Evolutionary conservation across 2,888 invertebrate genomes (phyloP).

Genomic region (Rutpela maculata): DNA sequence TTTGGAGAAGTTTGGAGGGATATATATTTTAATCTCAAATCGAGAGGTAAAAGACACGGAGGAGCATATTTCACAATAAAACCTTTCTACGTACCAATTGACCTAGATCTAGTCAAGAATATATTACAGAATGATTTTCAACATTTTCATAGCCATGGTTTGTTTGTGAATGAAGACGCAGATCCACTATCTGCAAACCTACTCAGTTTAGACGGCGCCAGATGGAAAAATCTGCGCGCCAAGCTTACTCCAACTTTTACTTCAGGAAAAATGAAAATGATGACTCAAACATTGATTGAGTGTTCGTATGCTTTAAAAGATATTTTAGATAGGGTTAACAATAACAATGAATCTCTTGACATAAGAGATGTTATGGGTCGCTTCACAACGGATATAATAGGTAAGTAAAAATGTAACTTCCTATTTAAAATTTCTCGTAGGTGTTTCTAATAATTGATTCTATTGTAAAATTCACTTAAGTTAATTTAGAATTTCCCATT

Average conservation of each 20-base stretch:
- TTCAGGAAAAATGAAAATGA: too few relatives aligned
- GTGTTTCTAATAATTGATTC: too few relatives aligned
- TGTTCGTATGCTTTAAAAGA: slow-evolving; percentile 61
- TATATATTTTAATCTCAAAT: slow-evolving; percentile 24
- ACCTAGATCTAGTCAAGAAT: slow-evolving; percentile 63
- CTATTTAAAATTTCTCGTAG: too few relatives aligned
- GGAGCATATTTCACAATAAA: slow-evolving; percentile 69
- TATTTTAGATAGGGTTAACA: slow-evolving; percentile 52
- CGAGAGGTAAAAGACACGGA: slow-evolving; percentile 50
- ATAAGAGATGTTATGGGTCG: slow-evolving; percentile 74
- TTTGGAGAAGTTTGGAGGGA: too few relatives aligned
- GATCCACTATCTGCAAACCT: slow-evolving; percentile 65
- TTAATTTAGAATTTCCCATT: too few relatives aligned
- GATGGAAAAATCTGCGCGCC: slow-evolving; percentile 70
- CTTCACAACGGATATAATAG: too few relatives aligned
- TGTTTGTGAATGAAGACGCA: slow-evolving; percentile 56
- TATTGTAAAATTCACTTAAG: too few relatives aligned
- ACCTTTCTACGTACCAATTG: slow-evolving; percentile 55
- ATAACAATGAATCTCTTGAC: slow-evolving; percentile 55
- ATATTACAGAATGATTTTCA: slow-evolving; percentile 77
- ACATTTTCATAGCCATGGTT: slow-evolving; percentile 38
- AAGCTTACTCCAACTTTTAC: slow-evolving; percentile 71
- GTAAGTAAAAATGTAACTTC: too few relatives aligned
- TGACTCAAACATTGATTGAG: slow-evolving; percentile 63
- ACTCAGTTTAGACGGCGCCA: slow-evolving; percentile 62